These are phyloP conservation scores for Epicampocera succincta DNA, from an alignment of 2,888 invertebrate genomes.

Conservation along the genomic window DNA sequence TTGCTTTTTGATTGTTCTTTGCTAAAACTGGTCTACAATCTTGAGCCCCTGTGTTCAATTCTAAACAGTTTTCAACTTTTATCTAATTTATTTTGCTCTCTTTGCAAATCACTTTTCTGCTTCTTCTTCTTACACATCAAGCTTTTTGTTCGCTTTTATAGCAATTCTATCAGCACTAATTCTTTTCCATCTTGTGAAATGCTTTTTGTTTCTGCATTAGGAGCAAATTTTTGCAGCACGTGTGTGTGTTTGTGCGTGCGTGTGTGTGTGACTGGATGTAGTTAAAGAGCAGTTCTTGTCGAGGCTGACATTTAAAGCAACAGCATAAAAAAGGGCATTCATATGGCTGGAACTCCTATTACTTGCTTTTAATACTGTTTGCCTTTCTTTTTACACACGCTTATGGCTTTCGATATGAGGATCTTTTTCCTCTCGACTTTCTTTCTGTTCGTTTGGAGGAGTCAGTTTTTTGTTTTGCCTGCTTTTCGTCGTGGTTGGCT, in stretches of 20 bases:
- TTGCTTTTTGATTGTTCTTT: background rate
- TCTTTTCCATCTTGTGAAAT: slow-evolving; percentile 22
- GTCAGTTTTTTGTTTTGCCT: background rate
- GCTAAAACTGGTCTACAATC: background rate
- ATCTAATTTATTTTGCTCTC: background rate
- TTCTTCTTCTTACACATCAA: slow-evolving; percentile 27
- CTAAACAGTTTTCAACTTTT: background rate
- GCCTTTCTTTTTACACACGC: slow-evolving; percentile 60
- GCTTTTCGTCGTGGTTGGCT: slow-evolving; percentile 54
- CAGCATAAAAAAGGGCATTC: slow-evolving; percentile 37
- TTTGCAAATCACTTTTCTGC: slow-evolving; percentile 18
- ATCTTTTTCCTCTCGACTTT: background rate
- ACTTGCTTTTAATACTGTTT: slow-evolving; percentile 51
- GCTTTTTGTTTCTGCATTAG: slow-evolving; percentile 8
- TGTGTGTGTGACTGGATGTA: background rate
- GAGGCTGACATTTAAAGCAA: slow-evolving; percentile 33
- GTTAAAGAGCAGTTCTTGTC: slow-evolving; percentile 10
- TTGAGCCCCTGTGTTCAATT: background rate
- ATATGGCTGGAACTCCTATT: slow-evolving; percentile 24
- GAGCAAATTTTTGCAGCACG: background rate
- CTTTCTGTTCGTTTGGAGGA: slow-evolving; percentile 11
- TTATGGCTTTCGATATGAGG: slow-evolving; percentile 59
- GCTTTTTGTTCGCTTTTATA: slow-evolving; percentile 47
- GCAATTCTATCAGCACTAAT: slow-evolving; percentile 34
- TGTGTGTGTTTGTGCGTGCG: no score